Percentiles rank a stretch among this genome's conserved stretches.
phyloP scores from a whole-genome alignment of 2,113 vertebrate species.

The Hippolais icterina region DNA sequence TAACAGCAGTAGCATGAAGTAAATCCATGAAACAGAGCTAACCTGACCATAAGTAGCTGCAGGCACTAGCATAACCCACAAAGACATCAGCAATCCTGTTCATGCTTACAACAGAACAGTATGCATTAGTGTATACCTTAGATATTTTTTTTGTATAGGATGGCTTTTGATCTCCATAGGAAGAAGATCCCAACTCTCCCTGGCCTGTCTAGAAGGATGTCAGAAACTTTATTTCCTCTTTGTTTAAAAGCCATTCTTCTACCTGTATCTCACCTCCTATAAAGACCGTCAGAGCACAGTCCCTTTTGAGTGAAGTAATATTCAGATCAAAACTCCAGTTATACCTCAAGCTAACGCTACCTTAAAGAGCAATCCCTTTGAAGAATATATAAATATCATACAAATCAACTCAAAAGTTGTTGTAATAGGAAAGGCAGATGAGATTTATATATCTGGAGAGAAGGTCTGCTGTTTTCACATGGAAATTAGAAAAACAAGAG shows the following conservation, averaged over 20 bases:
- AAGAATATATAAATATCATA: not conserved
- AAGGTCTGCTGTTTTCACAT: not conserved
- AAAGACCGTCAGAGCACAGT: not conserved
- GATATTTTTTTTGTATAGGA: not conserved
- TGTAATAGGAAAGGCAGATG: not conserved
- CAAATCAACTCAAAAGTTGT: not conserved
- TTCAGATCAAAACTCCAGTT: not conserved
- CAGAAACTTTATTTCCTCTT: not conserved
- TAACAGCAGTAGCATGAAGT: not conserved
- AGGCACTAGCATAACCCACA: not conserved
- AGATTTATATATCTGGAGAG: not conserved
- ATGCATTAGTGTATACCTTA: not conserved
- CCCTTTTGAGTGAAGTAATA: not conserved
- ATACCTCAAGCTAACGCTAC: not conserved
- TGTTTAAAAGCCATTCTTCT: not conserved
- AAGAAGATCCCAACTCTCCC: not conserved
- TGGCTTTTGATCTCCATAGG: not conserved
- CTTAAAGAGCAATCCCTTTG: not conserved
- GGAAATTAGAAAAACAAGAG: not conserved
- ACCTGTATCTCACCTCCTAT: not conserved
- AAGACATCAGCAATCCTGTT: not conserved
- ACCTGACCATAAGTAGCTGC: not conserved
- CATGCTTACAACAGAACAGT: not conserved
- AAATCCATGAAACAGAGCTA: not conserved
- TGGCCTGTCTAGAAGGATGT: not conserved